Base-by-base conservation (phyloP, 1,140 invertebrate genomes). In the Platyscapa corneri region DNA sequence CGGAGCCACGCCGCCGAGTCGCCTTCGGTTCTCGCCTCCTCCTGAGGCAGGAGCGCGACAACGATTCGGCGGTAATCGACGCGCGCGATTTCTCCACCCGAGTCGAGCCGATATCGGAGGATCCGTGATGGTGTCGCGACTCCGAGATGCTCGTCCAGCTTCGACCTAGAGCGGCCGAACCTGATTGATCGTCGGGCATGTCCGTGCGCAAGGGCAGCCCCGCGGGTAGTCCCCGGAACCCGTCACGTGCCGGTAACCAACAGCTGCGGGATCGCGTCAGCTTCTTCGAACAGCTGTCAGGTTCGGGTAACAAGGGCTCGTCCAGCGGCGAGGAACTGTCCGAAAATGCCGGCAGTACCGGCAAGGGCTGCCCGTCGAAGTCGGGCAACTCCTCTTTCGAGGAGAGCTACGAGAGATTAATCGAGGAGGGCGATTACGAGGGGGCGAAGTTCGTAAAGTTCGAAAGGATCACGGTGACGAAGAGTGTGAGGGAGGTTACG, bases 201-300 rank as follows among this genome's bases (percentile, higher is more conserved):
- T 74, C 70, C 1, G 39, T 87, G 87, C 14, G 88, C 87, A 1
- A 65, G 72, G 83, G 83, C 37, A 76, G 83, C 32, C 46, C 77
- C 80, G 70, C 76, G 84, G 53, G 30, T 3, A 27, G 23, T 60
- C 20, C 56, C 56, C 46, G 84, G 23, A 30, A 3, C 27, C 18
- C 37, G 75, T 27, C 67, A 53, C 30, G 27, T 14, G 14, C 56
- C 56, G 56, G 86, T 72, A 74, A 83, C 80, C 93, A 91, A 90
- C 87, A 95, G 67, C 94, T 97, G 23, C 93, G 94, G 67, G 95
- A 97, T 87, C 94, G 95, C 88, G 96, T 97, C 82, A 95, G 93
- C 79, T 96, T 96, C 90, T 97, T 96, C 91, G 96, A 97, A 88
- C 95, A 96, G 91, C 94, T 97, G 34, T 97, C 96, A 95, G 88